Conservation (phyloP, 2,888 invertebrate species). For the Petrolisthes manimaculis region DNA sequence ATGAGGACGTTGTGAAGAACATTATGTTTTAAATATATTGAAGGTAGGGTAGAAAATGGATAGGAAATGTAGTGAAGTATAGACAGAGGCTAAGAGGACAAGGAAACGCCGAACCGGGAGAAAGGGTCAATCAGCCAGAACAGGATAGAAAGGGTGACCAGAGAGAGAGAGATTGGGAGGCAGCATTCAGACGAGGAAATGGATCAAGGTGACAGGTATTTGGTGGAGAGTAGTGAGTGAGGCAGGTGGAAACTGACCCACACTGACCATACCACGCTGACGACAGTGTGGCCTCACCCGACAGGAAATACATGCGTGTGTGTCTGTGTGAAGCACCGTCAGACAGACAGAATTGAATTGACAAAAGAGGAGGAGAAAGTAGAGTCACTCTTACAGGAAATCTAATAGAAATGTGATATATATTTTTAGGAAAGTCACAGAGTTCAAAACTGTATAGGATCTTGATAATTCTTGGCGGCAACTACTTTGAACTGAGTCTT, state of each 20-base stretch:
- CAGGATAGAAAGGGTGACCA: constrained; percentile 1
- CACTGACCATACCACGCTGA: background rate
- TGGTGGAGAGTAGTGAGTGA: too few species aligned
- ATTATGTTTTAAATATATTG: too few species aligned
- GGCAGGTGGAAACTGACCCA: background rate
- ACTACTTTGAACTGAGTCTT: too few species aligned
- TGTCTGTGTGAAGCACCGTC: too few species aligned
- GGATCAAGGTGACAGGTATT: background rate
- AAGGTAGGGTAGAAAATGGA: background rate
- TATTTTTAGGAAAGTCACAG: too few species aligned
- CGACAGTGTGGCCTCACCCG: background rate
- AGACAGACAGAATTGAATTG: too few species aligned
- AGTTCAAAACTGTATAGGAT: too few species aligned
- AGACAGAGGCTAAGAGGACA: too few species aligned
- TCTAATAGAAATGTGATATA: too few species aligned
- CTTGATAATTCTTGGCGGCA: too few species aligned
- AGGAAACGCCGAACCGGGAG: too few species aligned
- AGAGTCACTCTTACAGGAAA: too few species aligned
- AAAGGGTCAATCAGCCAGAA: background rate
- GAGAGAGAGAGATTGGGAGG: background rate
- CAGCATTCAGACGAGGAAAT: background rate
- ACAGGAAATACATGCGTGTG: background rate
- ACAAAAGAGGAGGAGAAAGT: constrained; percentile 3
- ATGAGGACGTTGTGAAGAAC: background rate
- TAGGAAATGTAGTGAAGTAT: background rate